These are phyloP conservation scores for Pseudorectes ferrugineus DNA, from an alignment of 2,113 vertebrate genomes.

Conservation along the genomic window DNA sequence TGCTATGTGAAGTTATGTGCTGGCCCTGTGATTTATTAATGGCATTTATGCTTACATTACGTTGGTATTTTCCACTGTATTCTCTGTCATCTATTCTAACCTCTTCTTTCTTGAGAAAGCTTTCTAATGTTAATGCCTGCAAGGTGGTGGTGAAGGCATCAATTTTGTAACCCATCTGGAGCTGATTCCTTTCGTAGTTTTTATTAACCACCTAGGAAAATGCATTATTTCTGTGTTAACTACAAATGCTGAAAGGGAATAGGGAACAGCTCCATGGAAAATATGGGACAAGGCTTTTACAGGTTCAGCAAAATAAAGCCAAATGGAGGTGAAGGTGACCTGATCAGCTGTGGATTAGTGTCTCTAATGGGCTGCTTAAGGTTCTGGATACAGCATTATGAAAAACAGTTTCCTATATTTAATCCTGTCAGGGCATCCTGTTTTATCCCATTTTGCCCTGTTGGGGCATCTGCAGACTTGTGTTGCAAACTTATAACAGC, in stretches of 20 bases:
- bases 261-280: background rate
- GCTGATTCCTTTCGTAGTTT: background rate
- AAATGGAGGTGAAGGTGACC: background rate
- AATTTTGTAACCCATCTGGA: background rate
- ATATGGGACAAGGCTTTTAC: background rate
- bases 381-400: rapidly evolving
- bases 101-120: background rate
- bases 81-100: background rate
- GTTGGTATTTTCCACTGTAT: background rate
- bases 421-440: background rate
- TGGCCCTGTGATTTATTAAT: background rate
- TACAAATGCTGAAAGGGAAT: background rate
- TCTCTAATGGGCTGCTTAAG: background rate
- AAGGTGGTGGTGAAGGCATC: background rate
- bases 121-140: background rate
- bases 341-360: background rate
- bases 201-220: background rate
- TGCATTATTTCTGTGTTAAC: background rate
- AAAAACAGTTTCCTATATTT: background rate
- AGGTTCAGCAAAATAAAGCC: background rate
- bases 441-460: background rate
- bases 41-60: background rate
- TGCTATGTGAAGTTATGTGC: background rate
- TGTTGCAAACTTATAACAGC: background rate
- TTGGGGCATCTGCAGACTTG: background rate